Base-by-base conservation (phyloP, 2,888 invertebrate genomes). In the Zele albiditarsus region DNA sequence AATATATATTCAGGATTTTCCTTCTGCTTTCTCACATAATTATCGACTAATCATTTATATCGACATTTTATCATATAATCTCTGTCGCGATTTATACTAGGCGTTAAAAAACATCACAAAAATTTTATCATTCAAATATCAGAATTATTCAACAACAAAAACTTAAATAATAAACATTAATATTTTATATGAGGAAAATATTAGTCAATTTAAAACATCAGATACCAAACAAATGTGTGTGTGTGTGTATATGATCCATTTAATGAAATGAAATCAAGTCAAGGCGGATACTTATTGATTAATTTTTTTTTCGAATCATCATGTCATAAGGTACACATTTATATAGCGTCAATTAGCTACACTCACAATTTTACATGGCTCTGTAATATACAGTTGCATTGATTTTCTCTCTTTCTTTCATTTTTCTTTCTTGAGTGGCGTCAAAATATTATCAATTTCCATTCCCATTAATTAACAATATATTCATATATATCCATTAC, bases 201-300 rank as follows among this genome's bases (percentile, higher is more conserved):
- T 57, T 74, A 71, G 71, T 38, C 10, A 27, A 71, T 72, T 33
- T 38, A 66, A 20, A 28, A 66, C 33, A 53, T 10, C 23, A 49
- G 5, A 67, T 73, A 16, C 46, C 60, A 67, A 67, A 74, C 27
- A 63, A 33, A 25, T 57, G 33, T 70, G 28, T 69, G 31, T 23
- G 16, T 57, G 33, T 70, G 28, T 69, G 31, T 23, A 70, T 25
- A 73, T 67, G 71, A 71, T 66, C 57, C 75, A 75, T 65, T 60
- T 49, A 60, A 87, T 86, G 87, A 86, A 60, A 87, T 86, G 87
- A 86, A 87, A 88, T 88, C 87, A 87, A 88, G 86, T 87, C 86
- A 86, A 84, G 78, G 79, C 76, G 79, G 80, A 76, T 79, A 80
- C 77, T 66, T 60, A 75, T 75, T 68, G 68, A 77, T 74, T 63